Conservation (phyloP, 2,888 invertebrate genomes). For the Himalopsyche kuldschensis region DNA sequence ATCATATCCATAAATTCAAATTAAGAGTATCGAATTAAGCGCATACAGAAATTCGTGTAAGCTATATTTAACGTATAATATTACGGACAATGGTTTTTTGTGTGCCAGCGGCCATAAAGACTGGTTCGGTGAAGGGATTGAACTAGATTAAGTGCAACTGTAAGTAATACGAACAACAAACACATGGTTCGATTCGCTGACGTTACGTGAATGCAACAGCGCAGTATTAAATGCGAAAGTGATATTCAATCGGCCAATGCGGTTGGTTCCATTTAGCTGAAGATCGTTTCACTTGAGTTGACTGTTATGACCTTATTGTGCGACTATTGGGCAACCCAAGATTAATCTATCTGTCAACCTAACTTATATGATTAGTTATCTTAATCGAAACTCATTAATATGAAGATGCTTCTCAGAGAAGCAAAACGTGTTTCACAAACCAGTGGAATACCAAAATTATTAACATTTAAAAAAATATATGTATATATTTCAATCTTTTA, state of each 20-base stretch:
- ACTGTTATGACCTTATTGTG: neutral
- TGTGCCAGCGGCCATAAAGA: neutral
- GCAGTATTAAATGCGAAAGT: neutral
- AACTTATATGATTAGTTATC: too few species aligned
- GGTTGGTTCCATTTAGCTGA: neutral
- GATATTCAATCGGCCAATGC: neutral
- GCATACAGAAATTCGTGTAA: neutral
- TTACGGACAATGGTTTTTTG: neutral
- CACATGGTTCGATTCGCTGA: neutral
- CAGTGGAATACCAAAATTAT: too few species aligned
- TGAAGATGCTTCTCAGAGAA: too few species aligned
- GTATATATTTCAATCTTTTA: too few species aligned
- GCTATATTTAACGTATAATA: neutral
- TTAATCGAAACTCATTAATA: too few species aligned
- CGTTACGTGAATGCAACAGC: neutral
- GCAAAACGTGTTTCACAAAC: too few species aligned
- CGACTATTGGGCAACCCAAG: neutral
- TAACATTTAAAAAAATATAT: too few species aligned
- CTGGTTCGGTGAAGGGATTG: neutral
- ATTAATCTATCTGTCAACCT: too few species aligned
- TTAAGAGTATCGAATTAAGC: neutral
- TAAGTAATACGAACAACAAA: neutral
- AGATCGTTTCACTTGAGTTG: neutral
- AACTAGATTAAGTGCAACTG: neutral
- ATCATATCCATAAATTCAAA: neutral